Evolutionary conservation across 2,113 vertebrate species (phyloP).

Genomic region (Phyllostomus hastatus): DNA sequence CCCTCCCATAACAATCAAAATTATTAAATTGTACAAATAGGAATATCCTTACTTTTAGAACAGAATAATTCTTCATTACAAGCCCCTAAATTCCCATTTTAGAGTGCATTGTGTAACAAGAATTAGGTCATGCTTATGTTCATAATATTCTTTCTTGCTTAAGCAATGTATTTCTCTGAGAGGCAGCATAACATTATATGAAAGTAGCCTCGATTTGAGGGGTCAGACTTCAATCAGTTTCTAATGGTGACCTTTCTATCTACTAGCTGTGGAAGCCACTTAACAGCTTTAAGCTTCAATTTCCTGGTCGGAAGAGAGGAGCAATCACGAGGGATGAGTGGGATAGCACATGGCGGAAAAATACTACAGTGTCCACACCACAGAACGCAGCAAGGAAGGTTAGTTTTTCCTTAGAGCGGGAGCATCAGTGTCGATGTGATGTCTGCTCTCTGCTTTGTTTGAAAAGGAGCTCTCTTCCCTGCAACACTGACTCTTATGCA

Average conservation of each 20-base stretch:
- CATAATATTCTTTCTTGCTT: background rate
- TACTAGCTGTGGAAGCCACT: background rate
- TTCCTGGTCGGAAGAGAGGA: background rate
- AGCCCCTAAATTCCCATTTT: background rate
- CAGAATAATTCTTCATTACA: background rate
- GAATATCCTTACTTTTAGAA: background rate
- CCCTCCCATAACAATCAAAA: background rate
- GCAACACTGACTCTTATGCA: background rate
- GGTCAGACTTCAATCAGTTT: background rate
- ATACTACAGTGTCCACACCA: background rate
- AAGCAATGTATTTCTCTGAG: background rate
- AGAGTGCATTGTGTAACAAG: background rate
- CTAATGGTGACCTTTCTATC: background rate
- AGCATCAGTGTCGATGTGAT: background rate
- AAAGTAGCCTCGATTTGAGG: background rate
- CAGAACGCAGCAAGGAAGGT: background rate
- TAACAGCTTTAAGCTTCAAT: background rate
- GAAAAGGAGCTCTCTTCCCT: background rate
- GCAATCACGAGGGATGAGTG: background rate
- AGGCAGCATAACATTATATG: background rate
- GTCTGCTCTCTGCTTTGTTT: background rate
- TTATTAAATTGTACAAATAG: background rate
- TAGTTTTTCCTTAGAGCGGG: background rate
- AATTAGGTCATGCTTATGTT: background rate
- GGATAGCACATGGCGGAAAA: background rate